These are phyloP conservation scores for Loris lydekkerianus DNA, from an alignment of 2,797 vertebrate species.

Conservation along the genomic window DNA sequence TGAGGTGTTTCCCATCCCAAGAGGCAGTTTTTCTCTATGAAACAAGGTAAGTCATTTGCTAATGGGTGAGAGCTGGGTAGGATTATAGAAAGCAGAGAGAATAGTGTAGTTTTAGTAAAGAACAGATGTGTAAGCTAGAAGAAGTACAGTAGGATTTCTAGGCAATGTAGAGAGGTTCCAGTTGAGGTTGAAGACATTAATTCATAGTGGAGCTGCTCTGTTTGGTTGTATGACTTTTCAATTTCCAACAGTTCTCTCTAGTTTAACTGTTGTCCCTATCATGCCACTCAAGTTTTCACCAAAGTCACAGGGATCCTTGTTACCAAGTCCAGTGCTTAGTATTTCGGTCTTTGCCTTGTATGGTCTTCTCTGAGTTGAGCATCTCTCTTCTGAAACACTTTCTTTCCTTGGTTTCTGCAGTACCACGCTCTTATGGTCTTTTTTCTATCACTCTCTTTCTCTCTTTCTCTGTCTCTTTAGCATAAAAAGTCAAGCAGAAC, in stretches of 20 bases:
- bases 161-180: constrained; percentile 1
- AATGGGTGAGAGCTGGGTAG: not conserved
- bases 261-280: not conserved
- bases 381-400: not conserved
- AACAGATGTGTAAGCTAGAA: not conserved
- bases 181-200: not conserved
- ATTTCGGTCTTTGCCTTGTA: not conserved
- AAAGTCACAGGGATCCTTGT: not conserved
- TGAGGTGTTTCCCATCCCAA: not conserved
- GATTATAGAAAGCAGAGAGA: not conserved
- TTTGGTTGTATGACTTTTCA: not conserved
- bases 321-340: not conserved
- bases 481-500: not conserved
- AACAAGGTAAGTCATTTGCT: constrained; percentile 33
- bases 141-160: not conserved
- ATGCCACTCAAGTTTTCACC: not conserved
- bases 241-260: not conserved
- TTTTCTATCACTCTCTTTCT: not conserved
- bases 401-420: not conserved
- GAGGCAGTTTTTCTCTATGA: not conserved
- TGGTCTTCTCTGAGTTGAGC: not conserved
- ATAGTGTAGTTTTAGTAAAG: constrained; percentile 7
- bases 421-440: not conserved
- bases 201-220: not conserved
- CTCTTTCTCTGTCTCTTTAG: constrained; percentile 1